A percentile compares a stretch with the other conserved stretches of the same genome.
Evolutionary conservation across 2,797 vertebrate genomes (phyloP).

Genomic region (Diceros bicornis): DNA sequence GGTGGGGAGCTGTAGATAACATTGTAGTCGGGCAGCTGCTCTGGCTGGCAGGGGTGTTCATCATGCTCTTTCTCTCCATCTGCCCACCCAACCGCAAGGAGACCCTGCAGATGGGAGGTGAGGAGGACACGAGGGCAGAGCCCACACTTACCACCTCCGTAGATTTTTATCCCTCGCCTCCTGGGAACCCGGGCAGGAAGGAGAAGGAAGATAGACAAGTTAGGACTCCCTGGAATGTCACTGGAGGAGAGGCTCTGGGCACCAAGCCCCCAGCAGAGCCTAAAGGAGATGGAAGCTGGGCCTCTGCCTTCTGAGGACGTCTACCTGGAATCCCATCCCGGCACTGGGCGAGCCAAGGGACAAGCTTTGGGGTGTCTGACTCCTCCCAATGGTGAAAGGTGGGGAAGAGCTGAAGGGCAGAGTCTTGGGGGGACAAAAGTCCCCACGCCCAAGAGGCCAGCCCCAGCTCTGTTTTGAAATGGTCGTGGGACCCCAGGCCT

Average conservation of each 20-base stretch:
- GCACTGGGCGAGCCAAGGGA: not conserved
- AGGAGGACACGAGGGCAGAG: not conserved
- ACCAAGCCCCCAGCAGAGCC: not conserved
- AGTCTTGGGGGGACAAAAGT: not conserved
- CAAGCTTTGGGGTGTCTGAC: not conserved
- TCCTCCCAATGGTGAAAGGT: not conserved
- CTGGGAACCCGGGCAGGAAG: constrained; percentile 60
- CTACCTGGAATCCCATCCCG: not conserved
- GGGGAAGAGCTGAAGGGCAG: not conserved
- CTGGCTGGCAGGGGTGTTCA: not conserved
- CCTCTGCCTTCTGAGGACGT: not conserved
- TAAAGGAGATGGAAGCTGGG: not conserved
- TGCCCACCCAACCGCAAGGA: not conserved
- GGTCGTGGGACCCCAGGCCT: not conserved
- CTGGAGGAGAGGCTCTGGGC: not conserved
- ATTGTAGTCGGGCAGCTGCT: not conserved
- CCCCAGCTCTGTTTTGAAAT: not conserved
- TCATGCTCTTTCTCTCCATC: not conserved
- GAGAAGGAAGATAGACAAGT: constrained; percentile 69
- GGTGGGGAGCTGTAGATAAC: not conserved
- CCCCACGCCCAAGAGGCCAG: no score
- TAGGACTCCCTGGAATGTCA: constrained; percentile 16
- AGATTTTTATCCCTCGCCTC: constrained; percentile 74
- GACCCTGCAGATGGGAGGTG: not conserved
- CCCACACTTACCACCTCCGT: constrained; percentile 74